Conservation (phyloP, 2,113 vertebrate species). For the Cyanoderma ruficeps region DNA sequence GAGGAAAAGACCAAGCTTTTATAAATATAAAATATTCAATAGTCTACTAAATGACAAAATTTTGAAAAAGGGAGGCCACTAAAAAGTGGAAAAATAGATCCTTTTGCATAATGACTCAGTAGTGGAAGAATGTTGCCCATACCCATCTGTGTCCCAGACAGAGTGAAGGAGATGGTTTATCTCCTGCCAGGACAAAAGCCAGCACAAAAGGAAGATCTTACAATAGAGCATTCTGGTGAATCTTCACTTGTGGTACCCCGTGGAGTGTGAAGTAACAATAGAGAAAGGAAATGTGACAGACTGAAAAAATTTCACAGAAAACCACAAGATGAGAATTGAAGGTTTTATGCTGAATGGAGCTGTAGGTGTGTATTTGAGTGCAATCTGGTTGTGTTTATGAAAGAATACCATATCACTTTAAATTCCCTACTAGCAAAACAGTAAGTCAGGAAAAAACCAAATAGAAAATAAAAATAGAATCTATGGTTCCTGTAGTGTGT, state of each 20-base stretch:
- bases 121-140: constrained; percentile 37
- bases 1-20: neutral
- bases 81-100: constrained; percentile 34
- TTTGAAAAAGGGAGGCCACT: neutral
- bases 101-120: constrained; percentile 16
- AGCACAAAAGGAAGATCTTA: constrained; percentile 22
- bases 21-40: constrained; percentile 24
- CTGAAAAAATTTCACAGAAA: neutral
- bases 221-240: constrained; percentile 30
- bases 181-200: constrained; percentile 49
- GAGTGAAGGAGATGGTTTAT: constrained; percentile 29
- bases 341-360: neutral
- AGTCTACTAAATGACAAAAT: neutral
- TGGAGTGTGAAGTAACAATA: constrained; percentile 3
- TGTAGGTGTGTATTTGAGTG: neutral
- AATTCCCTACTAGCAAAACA: neutral
- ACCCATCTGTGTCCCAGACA: constrained; percentile 51
- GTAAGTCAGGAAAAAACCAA: neutral
- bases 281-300: neutral
- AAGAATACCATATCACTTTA: neutral
- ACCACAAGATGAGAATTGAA: neutral
- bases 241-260: neutral
- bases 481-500: neutral
- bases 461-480: neutral
- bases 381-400: neutral